These are phyloP conservation scores for Mionectes macconnelli DNA, from an alignment of 2,113 vertebrate genomes.

Conservation along the genomic window DNA sequence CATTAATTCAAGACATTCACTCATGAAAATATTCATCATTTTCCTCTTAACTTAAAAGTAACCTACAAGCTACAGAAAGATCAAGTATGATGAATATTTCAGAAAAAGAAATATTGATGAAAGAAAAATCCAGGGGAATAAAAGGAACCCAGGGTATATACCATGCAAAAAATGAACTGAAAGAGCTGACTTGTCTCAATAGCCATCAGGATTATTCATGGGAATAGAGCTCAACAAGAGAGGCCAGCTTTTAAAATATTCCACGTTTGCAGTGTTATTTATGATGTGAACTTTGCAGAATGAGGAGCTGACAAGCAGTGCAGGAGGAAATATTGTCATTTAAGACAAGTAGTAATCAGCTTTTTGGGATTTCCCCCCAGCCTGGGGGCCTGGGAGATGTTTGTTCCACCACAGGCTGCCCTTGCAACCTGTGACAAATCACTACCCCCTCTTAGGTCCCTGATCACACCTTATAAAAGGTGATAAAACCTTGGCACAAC, in stretches of 20 bases:
- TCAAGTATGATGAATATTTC: not conserved
- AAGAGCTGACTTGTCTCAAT: not conserved
- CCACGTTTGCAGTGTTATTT: not conserved
- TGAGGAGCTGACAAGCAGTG: not conserved
- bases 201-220: not conserved
- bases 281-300: not conserved
- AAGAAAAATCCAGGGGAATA: not conserved
- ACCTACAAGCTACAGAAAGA: not conserved
- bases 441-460: not conserved
- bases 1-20: not conserved
- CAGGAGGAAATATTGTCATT: not conserved
- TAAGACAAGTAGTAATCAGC: not conserved
- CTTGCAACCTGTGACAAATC: not conserved
- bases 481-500: not conserved
- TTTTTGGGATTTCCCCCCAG: not conserved
- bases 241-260: slow-evolving; percentile 12
- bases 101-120: not conserved
- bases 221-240: not conserved
- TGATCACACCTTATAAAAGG: not conserved
- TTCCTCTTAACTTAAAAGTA: not conserved
- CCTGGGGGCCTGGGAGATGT: not conserved
- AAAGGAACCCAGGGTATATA: not conserved
- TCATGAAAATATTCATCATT: not conserved
- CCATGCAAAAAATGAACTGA: not conserved
- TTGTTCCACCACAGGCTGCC: not conserved